Percentiles rank a stretch among this genome's conserved stretches.
Evolutionary conservation across 2,797 vertebrate genomes (phyloP).

Genomic region (Nothura maculosa): DNA sequence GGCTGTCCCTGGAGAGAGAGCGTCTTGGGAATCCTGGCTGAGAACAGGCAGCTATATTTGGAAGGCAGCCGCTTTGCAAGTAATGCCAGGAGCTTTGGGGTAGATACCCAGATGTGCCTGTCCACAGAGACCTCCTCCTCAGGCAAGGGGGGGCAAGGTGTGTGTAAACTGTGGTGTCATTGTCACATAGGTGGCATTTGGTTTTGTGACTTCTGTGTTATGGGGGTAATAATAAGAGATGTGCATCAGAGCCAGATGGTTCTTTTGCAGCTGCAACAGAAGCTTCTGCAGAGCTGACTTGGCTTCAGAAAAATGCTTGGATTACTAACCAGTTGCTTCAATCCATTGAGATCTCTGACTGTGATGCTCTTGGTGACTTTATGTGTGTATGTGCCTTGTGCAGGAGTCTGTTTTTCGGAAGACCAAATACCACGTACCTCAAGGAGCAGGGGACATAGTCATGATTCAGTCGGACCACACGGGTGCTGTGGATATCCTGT

Average conservation of each 20-base stretch:
- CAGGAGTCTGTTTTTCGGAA: conserved; percentile 77
- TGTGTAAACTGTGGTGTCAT: background rate
- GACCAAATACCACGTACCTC: conserved; percentile 77
- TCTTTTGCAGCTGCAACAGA: background rate
- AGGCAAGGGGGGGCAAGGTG: background rate
- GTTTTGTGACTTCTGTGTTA: background rate
- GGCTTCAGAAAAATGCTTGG: background rate
- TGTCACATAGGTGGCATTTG: background rate
- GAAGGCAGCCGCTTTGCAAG: background rate
- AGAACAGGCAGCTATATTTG: background rate
- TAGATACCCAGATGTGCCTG: background rate
- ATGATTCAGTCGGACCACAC: conserved; percentile 89
- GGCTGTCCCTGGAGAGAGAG: background rate
- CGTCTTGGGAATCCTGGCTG: background rate
- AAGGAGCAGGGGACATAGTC: conserved; percentile 83
- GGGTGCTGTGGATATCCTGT: conserved; percentile 82
- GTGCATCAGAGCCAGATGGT: background rate
- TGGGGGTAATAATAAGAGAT: background rate
- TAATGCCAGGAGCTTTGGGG: background rate
- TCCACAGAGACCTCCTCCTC: background rate
- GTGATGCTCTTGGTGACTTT: background rate
- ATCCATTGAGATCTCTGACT: background rate
- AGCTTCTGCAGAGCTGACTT: background rate
- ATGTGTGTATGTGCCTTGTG: background rate
- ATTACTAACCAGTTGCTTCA: background rate